Percentiles rank a stretch among this genome's conserved stretches.
These are phyloP conservation scores for Stenodema calcarata DNA, from an alignment of 2,888 invertebrate species.

Conservation along the genomic window DNA sequence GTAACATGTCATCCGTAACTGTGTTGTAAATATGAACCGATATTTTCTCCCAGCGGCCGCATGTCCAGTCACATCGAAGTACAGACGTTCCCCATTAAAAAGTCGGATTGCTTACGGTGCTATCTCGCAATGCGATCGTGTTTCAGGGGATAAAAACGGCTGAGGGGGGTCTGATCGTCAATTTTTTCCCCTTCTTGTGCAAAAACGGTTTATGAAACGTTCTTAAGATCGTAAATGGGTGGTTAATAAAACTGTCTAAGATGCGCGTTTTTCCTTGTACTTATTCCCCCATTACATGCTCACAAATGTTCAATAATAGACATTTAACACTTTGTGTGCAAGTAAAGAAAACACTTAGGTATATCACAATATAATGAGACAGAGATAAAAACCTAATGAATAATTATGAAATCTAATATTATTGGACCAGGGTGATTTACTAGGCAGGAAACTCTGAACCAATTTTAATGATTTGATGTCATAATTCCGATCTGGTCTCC, in stretches of 20 bases:
- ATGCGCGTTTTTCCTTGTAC: background rate
- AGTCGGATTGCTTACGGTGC: background rate
- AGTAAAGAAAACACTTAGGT: no score
- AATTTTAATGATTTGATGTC: no score
- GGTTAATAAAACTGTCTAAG: background rate
- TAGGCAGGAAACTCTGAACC: no score
- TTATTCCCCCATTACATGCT: background rate
- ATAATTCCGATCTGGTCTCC: no score
- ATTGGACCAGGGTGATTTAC: no score
- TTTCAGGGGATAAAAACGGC: background rate
- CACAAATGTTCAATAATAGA: no score
- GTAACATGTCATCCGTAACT: constrained; percentile 24
- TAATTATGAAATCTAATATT: no score
- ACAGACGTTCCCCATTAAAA: constrained; percentile 23
- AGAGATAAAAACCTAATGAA: no score
- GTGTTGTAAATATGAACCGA: background rate
- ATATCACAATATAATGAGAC: no score
- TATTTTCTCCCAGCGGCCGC: background rate
- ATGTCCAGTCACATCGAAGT: constrained; percentile 1
- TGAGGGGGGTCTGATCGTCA: background rate
- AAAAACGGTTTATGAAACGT: constrained; percentile 11
- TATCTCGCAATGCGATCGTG: constrained; percentile 5
- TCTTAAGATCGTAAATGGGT: background rate
- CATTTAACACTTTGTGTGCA: no score
- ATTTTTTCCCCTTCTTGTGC: background rate